A percentile compares a stretch with the other conserved stretches of the same genome.
Conservation (phyloP, 64 coral and sea anemone genomes). For the Montipora efflorescens region DNA sequence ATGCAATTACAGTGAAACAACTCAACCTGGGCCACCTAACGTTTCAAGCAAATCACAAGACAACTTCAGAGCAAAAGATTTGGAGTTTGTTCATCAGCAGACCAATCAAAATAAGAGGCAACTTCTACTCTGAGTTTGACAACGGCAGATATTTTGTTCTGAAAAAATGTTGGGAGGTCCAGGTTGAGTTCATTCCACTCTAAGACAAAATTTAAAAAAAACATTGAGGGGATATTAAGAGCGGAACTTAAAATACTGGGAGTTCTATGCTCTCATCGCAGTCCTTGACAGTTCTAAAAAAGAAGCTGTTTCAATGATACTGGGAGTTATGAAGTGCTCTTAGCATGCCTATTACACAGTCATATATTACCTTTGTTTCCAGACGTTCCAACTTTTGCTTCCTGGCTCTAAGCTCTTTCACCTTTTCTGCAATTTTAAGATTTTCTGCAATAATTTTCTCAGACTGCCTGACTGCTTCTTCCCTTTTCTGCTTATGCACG, state of each 20-base stretch:
- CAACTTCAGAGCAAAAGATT: too few relatives aligned
- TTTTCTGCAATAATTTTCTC: conserved; percentile 16
- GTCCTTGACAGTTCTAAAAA: too few relatives aligned
- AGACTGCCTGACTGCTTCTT: conserved; percentile 6
- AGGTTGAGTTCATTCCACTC: conserved; percentile 19
- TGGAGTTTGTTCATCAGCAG: too few relatives aligned
- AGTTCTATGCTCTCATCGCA: neutral
- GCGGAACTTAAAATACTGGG: too few relatives aligned
- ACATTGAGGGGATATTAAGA: neutral
- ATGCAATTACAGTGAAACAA: conserved; percentile 31
- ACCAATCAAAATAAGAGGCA: too few relatives aligned
- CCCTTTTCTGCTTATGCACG: conserved; percentile 20
- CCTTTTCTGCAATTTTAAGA: conserved; percentile 25
- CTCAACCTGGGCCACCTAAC: neutral
- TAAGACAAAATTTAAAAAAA: conserved; percentile 8
- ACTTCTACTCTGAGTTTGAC: too few relatives aligned
- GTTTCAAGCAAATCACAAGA: too few relatives aligned
- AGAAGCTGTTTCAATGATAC: too few relatives aligned
- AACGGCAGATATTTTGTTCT: neutral
- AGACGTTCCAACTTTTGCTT: neutral
- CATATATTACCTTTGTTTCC: conserved; percentile 48
- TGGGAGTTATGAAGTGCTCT: neutral
- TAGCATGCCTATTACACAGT: neutral
- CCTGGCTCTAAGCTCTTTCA: conserved; percentile 32
- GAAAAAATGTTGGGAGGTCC: neutral